phyloP scores from a whole-genome alignment of 1,140 invertebrate species.

The Drosophila busckii region DNA sequence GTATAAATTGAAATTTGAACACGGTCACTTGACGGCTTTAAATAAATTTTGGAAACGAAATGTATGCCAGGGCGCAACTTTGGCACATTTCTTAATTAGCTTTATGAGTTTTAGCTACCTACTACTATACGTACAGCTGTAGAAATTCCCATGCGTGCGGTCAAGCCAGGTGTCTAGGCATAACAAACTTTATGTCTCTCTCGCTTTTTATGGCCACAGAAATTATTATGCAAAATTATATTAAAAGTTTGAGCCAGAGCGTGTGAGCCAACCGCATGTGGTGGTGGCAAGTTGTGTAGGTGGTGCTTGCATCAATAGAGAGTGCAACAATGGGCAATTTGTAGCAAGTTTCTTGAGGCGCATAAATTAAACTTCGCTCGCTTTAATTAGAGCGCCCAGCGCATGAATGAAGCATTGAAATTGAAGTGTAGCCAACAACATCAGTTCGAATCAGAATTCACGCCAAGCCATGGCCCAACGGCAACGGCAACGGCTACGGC shows the following conservation, averaged over 20 bases:
- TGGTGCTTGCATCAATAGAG: conserved; percentile 62
- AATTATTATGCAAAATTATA: conserved; percentile 69
- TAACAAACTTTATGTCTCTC: conserved; percentile 12
- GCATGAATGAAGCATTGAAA: too few relatives aligned
- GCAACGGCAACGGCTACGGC: conserved; percentile 5
- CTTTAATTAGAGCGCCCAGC: conserved; percentile 62
- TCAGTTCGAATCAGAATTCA: conserved; percentile 71
- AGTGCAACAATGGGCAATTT: conserved; percentile 68
- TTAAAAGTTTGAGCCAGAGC: conserved; percentile 57
- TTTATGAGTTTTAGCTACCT: conserved; percentile 67
- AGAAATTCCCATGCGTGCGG: conserved; percentile 65
- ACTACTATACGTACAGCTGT: conserved; percentile 46
- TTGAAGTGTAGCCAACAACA: conserved; percentile 41
- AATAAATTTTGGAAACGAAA: conserved; percentile 47
- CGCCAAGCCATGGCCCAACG: neutral
- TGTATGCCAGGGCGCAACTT: conserved; percentile 38
- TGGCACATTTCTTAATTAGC: conserved; percentile 73
- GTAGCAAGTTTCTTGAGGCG: conserved; percentile 56
- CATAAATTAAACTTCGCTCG: conserved; percentile 66
- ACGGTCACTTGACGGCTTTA: conserved; percentile 41
- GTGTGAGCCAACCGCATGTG: conserved; percentile 18
- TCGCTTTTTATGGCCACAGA: conserved; percentile 20
- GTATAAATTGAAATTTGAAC: conserved; percentile 39
- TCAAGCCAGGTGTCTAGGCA: conserved; percentile 46
- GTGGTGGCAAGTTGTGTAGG: neutral